A percentile compares a stretch with the other conserved stretches of the same genome.
Conservation (phyloP, 2,113 vertebrate genomes). For the Plecotus auritus region DNA sequence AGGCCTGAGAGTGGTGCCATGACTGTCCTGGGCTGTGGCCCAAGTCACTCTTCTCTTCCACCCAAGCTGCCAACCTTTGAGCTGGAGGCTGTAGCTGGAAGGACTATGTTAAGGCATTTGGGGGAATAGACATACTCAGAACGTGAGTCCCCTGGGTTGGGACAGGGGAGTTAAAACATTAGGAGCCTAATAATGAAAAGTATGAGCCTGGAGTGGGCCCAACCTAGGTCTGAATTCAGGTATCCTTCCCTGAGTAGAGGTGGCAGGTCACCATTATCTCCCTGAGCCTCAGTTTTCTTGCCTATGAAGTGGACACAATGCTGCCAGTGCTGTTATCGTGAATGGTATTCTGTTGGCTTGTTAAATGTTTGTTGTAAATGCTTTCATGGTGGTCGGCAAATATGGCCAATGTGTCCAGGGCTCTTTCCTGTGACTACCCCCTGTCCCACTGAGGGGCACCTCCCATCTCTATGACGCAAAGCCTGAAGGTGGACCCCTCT, state of each 20-base stretch:
- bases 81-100: background rate
- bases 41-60: background rate
- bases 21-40: background rate
- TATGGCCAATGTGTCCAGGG: background rate
- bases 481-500: background rate
- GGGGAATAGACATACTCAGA: background rate
- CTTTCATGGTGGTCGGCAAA: background rate
- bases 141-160: background rate
- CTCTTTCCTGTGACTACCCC: background rate
- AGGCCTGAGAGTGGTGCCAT: background rate
- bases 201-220: background rate
- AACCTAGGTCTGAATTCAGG: background rate
- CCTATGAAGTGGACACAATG: background rate
- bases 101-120: background rate
- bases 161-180: background rate
- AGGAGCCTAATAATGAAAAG: too few species aligned
- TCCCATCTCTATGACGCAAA: background rate
- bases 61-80: background rate
- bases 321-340: too few species aligned
- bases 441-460: background rate
- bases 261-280: background rate
- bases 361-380: fast-evolving
- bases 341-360: fast-evolving
- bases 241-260: background rate
- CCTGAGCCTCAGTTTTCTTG: background rate